A percentile compares a stretch with the other conserved stretches of the same genome.
Evolutionary conservation across 2,113 vertebrate genomes (phyloP).

Genomic region (Muscicapa adusta): DNA sequence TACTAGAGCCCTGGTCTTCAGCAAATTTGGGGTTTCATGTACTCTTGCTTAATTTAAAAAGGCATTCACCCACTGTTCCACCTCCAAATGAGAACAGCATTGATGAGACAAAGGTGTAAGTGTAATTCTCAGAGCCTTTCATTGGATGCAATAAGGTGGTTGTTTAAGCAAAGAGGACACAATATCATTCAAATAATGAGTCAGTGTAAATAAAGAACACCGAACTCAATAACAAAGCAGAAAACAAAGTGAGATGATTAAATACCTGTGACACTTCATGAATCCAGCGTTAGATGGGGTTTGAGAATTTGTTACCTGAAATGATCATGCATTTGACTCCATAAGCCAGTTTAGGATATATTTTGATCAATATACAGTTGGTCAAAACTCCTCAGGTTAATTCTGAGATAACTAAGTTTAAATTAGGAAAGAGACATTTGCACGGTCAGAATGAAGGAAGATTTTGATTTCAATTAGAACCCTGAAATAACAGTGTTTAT

Average conservation of each 20-base stretch:
- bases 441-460: not conserved
- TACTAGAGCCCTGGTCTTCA: not conserved
- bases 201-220: not conserved
- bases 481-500: not conserved
- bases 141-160: not conserved
- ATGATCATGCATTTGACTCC: not conserved
- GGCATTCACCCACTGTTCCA: accelerated
- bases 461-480: accelerated
- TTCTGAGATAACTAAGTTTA: not conserved
- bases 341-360: not conserved
- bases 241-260: not conserved
- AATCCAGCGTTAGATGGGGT: not conserved
- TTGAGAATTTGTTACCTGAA: not conserved
- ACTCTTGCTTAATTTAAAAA: not conserved
- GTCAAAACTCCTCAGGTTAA: not conserved
- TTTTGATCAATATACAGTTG: not conserved
- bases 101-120: not conserved
- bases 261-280: not conserved
- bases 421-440: not conserved
- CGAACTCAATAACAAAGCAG: not conserved
- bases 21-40: not conserved
- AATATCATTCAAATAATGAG: not conserved
- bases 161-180: not conserved
- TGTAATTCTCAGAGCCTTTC: not conserved
- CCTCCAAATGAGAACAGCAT: not conserved